Evolutionary conservation across 2,888 invertebrate species (phyloP), one percentile per base, ranked within the genome.

Genomic region (Lochmaea capreae): DNA sequence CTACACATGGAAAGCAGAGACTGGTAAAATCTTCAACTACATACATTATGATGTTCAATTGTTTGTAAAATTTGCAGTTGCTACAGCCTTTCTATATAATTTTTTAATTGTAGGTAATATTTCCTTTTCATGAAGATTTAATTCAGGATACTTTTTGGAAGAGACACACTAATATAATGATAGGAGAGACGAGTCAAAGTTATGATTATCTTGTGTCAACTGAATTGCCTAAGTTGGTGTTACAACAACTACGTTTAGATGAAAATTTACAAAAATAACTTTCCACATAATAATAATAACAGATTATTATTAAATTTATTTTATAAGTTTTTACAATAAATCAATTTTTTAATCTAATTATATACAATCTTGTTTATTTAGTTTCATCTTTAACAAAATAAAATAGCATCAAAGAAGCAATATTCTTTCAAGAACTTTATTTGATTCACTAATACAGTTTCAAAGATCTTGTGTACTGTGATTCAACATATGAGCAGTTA

Each of bases 91-190:
- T 39, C 8, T 39, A 5, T 33, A 33, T 33, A 26, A 42, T 46
- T 65, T 46, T 65, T 18, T 49, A 11, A 18, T 69, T 69, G 2
- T 46, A 71, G 71, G 86, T 91, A 0, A 90, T 95, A 76, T 89
- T 93, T 54, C 92, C 94, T 74, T 85, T 93, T 46, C 91, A 94
- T 86, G 92, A 92, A 82, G 98, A 98, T 86, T 92, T 98, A 85
- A 94, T 98, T 74, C 92, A 93, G 76, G 93, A 96, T 68, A 89
- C 89, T 76, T 98, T 97, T 88, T 98, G 98, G 98, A 90, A 89
- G 76, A 90, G 91, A 49, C 91, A 97, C 87, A 85, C 88, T 0
- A 91, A 91, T 86, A 87, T 95, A 54, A 84, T 93, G 66, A 84
- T 84, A 2, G 81, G 84, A 63, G 79, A 81, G 75, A 68, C 80